Percentiles rank a stretch among this genome's conserved stretches.
These are phyloP conservation scores for Hemicordylus capensis DNA, from an alignment of 2,113 vertebrate species.

Conservation along the genomic window DNA sequence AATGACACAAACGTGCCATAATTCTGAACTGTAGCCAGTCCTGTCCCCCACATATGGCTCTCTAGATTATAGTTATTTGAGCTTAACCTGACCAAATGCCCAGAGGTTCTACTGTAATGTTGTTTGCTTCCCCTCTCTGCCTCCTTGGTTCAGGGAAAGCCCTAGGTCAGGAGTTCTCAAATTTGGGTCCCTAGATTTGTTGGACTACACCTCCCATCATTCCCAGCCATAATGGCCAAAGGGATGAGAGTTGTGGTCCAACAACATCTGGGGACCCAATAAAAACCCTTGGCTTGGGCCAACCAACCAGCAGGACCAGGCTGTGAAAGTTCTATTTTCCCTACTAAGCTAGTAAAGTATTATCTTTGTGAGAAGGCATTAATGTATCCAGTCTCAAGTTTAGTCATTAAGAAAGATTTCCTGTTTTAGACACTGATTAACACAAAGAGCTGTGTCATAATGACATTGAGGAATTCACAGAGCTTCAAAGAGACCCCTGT, in stretches of 20 bases:
- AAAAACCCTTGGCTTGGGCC: background rate
- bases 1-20: no score
- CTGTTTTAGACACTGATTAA: slow-evolving; percentile 30
- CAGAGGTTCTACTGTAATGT: no score
- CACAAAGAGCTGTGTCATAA: slow-evolving; percentile 5
- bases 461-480: slow-evolving; percentile 42
- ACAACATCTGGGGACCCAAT: no score
- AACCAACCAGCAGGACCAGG: background rate
- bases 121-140: background rate
- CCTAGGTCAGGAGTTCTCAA: no score
- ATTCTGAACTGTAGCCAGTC: no score
- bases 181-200: no score
- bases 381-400: background rate
- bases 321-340: background rate
- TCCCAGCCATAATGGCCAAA: no score
- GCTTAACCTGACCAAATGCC: background rate
- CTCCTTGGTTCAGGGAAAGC: background rate
- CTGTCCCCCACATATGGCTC: no score
- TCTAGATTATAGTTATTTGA: background rate
- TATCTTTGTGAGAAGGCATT: background rate
- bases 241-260: no score
- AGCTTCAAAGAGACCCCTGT: slow-evolving; percentile 35
- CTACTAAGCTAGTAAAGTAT: background rate
- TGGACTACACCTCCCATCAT: no score
- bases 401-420: slow-evolving; percentile 23